phyloP scores from a whole-genome alignment of 2,888 invertebrate genomes.

The Spodoptera littoralis region DNA sequence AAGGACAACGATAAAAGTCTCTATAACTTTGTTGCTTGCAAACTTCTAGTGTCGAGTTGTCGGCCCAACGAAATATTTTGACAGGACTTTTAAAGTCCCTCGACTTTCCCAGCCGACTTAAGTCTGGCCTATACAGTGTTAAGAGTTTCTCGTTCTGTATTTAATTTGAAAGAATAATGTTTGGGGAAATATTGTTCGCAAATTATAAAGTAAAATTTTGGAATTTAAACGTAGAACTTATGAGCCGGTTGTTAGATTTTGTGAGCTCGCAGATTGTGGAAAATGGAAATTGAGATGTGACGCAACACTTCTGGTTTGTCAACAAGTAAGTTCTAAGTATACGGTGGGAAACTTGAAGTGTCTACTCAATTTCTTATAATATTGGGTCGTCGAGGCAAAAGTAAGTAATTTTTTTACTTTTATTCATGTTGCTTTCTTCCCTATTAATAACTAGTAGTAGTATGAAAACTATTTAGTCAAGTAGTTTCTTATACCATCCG shows the following conservation, averaged over 20 bases:
- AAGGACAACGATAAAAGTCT: slow-evolving; percentile 52
- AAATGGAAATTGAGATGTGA: slow-evolving; percentile 3
- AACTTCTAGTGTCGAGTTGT: slow-evolving; percentile 5
- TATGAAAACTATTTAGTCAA: too few species aligned
- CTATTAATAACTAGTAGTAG: too few species aligned
- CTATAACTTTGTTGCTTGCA: slow-evolving; percentile 30
- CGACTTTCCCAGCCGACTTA: slow-evolving; percentile 38
- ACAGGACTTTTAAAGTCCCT: slow-evolving; percentile 41
- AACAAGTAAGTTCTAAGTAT: not conserved
- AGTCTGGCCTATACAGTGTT: slow-evolving; percentile 41
- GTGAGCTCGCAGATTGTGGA: not conserved
- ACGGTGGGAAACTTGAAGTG: not conserved
- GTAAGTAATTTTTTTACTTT: too few species aligned
- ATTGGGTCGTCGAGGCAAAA: too few species aligned
- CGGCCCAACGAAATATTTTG: slow-evolving; percentile 39
- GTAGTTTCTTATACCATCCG: too few species aligned
- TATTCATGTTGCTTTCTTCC: too few species aligned
- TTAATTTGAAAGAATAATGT: slow-evolving; percentile 50
- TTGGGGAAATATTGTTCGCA: slow-evolving; percentile 26
- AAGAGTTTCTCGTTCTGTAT: slow-evolving; percentile 48
- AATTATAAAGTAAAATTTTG: slow-evolving; percentile 28
- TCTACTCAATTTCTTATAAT: too few species aligned
- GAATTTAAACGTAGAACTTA: slow-evolving; percentile 12
- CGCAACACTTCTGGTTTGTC: not conserved
- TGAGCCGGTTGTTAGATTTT: not conserved